These are phyloP conservation scores for Dryobotodes eremita DNA, from an alignment of 2,888 invertebrate genomes.

Conservation along the genomic window DNA sequence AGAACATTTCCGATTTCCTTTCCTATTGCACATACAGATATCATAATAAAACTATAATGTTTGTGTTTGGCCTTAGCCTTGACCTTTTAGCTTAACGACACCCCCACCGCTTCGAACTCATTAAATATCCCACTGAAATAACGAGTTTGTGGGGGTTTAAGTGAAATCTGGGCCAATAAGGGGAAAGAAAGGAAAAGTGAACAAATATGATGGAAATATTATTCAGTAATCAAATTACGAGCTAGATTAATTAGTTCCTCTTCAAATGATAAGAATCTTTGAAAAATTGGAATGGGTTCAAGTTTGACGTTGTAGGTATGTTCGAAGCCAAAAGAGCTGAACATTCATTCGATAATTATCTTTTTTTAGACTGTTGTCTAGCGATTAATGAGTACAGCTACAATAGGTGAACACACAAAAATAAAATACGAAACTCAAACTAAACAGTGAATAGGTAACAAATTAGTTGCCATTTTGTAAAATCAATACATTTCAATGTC, in stretches of 20 bases:
- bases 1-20: not conserved
- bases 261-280: slow-evolving; percentile 9
- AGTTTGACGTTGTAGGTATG: slow-evolving; percentile 10
- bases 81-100: slow-evolving; percentile 44
- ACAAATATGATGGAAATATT: slow-evolving; percentile 32
- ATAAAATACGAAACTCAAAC: not conserved
- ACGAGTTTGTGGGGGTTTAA: slow-evolving; percentile 29
- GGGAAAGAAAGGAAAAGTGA: slow-evolving; percentile 4
- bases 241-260: slow-evolving; percentile 17
- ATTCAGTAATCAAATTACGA: slow-evolving; percentile 35
- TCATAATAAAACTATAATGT: slow-evolving; percentile 13
- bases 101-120: slow-evolving; percentile 25
- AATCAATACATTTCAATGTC: not conserved
- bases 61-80: slow-evolving; percentile 32
- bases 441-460: not conserved
- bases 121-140: slow-evolving; percentile 48
- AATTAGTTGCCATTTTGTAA: not conserved
- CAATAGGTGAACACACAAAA: not conserved
- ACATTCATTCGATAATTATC: not conserved
- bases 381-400: not conserved
- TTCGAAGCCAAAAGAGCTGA: slow-evolving; percentile 14
- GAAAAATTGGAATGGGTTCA: slow-evolving; percentile 41
- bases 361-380: slow-evolving; percentile 15
- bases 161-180: slow-evolving; percentile 46
- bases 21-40: not conserved